phyloP scores from a whole-genome alignment of 2,888 invertebrate species.

The Spatulosminthurus flaviceps region DNA sequence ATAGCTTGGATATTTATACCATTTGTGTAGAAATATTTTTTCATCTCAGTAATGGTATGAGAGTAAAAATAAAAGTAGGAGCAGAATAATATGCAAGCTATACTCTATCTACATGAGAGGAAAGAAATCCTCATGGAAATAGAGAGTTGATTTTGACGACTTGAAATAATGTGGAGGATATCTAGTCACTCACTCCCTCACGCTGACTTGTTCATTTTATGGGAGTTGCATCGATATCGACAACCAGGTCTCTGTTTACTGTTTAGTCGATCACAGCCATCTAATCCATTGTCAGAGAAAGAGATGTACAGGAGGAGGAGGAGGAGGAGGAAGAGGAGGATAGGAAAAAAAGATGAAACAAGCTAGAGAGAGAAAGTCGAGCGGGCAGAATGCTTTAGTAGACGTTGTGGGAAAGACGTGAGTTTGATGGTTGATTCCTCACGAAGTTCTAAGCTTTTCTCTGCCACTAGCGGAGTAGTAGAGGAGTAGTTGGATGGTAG shows the following conservation, averaged over 20 bases:
- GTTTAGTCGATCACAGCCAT: no score
- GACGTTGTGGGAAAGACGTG: not conserved
- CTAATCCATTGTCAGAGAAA: no score
- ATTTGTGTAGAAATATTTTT: no score
- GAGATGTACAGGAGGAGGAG: no score
- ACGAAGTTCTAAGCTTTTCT: not conserved
- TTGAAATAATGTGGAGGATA: not conserved
- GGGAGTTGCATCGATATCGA: not conserved
- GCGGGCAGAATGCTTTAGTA: not conserved
- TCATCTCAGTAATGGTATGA: no score
- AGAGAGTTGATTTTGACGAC: not conserved
- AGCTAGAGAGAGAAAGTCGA: not conserved
- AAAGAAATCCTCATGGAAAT: no score
- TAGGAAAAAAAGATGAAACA: not conserved
- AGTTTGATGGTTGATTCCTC: slow-evolving; percentile 1
- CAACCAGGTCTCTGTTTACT: no score
- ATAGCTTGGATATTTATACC: no score
- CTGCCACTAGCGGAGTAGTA: not conserved
- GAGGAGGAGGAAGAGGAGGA: no score
- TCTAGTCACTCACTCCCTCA: not conserved
- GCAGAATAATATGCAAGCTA: no score
- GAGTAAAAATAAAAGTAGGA: no score
- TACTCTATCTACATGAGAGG: no score
- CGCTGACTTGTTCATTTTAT: slow-evolving; percentile 15
- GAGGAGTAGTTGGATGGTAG: not conserved